Percentiles rank a stretch among this genome's conserved stretches.
Evolutionary conservation across 2,113 vertebrate species (phyloP).

Genomic region (Gnathonemus echidnorhynchus): DNA sequence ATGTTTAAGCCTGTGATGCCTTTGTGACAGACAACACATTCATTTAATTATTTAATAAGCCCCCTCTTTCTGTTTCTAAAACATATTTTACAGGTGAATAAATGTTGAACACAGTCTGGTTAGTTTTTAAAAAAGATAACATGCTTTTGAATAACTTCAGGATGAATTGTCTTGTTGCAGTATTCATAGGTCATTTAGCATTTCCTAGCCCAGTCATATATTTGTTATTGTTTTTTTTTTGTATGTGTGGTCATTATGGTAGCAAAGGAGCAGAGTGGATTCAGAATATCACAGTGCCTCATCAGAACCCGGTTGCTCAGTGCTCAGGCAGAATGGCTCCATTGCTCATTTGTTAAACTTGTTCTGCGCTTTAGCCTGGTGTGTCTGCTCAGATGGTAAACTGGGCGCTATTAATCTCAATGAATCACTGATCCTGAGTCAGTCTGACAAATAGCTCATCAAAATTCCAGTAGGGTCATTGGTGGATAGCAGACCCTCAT

Average conservation of each 20-base stretch:
- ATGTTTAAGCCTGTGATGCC: too few relatives aligned
- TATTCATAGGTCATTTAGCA: background rate
- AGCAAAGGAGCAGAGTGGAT: background rate
- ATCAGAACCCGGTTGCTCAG: background rate
- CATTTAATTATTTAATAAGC: background rate
- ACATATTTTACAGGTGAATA: background rate
- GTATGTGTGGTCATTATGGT: background rate
- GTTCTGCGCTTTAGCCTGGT: background rate
- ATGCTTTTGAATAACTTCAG: background rate
- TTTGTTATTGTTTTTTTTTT: background rate
- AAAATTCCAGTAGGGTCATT: conserved; percentile 24
- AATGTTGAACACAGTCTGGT: background rate
- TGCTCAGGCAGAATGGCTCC: background rate
- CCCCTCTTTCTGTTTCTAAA: background rate
- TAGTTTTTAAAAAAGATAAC: background rate
- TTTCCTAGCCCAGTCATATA: background rate
- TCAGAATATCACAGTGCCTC: background rate
- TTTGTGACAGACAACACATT: too few relatives aligned
- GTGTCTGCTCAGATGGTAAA: conserved; percentile 1
- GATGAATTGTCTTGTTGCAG: background rate
- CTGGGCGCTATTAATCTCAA: conserved; percentile 3
- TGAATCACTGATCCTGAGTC: conserved; percentile 12
- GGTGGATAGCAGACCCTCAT: conserved; percentile 21
- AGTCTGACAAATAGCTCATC: conserved; percentile 19
- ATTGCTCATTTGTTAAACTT: conserved; percentile 1